phyloP scores from a whole-genome alignment of 2,113 vertebrate species.

The Upupa epops region DNA sequence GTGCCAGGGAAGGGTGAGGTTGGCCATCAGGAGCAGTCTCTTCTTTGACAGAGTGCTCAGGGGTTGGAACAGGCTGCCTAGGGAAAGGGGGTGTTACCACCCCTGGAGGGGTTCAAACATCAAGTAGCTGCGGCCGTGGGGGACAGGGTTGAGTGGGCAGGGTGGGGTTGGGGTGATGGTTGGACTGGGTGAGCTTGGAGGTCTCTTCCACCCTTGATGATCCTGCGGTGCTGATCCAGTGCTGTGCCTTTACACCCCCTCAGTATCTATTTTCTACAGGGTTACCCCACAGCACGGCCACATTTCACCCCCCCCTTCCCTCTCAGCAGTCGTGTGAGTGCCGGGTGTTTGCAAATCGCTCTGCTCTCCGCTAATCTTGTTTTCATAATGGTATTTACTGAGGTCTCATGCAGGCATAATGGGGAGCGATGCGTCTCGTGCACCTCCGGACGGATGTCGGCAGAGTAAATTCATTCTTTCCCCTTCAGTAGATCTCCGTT shows the following conservation, averaged over 20 bases:
- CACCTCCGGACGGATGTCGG: conserved; percentile 59
- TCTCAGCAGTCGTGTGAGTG: conserved; percentile 59
- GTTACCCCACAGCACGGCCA: conserved; percentile 44
- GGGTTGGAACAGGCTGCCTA: no score
- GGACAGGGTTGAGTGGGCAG: not conserved
- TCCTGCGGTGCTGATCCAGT: not conserved
- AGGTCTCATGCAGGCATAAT: conserved; percentile 72
- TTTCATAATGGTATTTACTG: conserved; percentile 77
- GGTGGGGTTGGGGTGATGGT: no score
- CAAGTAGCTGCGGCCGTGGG: no score
- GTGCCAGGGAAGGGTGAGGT: no score
- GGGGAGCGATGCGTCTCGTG: conserved; percentile 67
- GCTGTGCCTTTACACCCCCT: not conserved
- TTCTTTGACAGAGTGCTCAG: no score
- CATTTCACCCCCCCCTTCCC: conserved; percentile 14
- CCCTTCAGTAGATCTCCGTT: conserved; percentile 59
- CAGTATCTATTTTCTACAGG: not conserved
- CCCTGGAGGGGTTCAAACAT: no score
- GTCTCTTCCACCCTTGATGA: no score
- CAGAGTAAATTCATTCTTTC: conserved; percentile 72
- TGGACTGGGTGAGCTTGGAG: no score
- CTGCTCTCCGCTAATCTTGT: conserved; percentile 66
- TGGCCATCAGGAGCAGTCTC: no score
- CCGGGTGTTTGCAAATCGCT: conserved; percentile 65
- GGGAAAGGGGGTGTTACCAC: no score